phyloP scores from a whole-genome alignment of 2,797 vertebrate genomes.

The Mareca strepera region DNA sequence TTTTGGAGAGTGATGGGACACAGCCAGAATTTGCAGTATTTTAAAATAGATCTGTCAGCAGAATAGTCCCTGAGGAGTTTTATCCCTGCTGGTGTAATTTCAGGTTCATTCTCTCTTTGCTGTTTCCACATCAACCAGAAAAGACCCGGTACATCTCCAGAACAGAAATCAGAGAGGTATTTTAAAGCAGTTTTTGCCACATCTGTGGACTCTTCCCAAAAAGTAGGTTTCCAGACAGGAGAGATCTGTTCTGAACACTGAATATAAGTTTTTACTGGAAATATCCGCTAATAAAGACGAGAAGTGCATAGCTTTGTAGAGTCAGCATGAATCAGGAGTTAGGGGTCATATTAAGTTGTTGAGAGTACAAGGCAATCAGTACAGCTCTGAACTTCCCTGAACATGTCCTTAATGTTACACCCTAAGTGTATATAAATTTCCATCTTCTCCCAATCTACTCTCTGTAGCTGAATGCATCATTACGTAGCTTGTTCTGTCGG shows the following conservation, averaged over 20 bases:
- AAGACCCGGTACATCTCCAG: background rate
- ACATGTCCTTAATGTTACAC: background rate
- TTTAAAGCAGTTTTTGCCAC: background rate
- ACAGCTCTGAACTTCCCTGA: constrained; percentile 17
- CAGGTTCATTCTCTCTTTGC: constrained; percentile 13
- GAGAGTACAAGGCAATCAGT: background rate
- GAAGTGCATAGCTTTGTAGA: background rate
- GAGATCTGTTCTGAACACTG: background rate
- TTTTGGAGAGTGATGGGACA: constrained; percentile 1
- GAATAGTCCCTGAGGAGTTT: background rate
- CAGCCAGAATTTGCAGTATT: constrained; percentile 19
- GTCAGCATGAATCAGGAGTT: background rate
- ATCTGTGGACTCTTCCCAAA: background rate
- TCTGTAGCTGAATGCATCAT: background rate
- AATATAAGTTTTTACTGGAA: constrained; percentile 17
- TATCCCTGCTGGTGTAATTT: constrained; percentile 23
- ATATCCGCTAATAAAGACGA: background rate
- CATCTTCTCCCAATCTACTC: background rate
- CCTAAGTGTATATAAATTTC: background rate
- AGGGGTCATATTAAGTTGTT: background rate
- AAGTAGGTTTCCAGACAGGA: background rate
- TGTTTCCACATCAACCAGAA: background rate
- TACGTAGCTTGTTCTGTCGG: background rate
- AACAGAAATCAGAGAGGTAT: background rate
- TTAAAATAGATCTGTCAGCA: constrained; percentile 41